Base-by-base conservation (phyloP, 1,140 invertebrate genomes). In the Drosophila kikkawai region DNA sequence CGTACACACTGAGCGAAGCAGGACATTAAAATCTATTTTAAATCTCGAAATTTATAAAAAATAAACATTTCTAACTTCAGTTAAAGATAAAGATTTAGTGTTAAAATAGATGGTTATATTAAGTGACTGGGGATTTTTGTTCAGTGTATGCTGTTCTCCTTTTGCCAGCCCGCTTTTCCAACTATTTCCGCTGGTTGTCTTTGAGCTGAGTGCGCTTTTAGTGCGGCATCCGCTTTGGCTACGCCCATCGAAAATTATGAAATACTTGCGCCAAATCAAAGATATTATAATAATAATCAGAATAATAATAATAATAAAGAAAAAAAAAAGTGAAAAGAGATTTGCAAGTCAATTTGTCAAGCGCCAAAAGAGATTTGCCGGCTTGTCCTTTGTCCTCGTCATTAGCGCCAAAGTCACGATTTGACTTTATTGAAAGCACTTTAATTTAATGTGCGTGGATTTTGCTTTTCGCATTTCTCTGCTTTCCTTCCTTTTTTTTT, bases 401-500 rank as follows among this genome's bases (percentile, higher is more conserved):
- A 90, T 90, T 90, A 90, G 85, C 71, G 82, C 60, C 75, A 77
- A 76, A 90, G 85, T 90, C 85, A 90, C 85, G 85, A 91, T 90
- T 90, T 71, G 86, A 90, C 86, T 85, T 90, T 91, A 90, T 90
- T 79, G 85, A 91, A 90, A 90, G 85, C 86, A 90, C 86, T 90
- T 90, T 80, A 90, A 85, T 90, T 90, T 90, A 90, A 90, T 90
- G 81, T 85, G 86, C 82, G 81, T 79, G 81, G 85, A 81, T 83
- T 88, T 85, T 79, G 78, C 77, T 63, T 76, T 58, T 67, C 22
- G 48, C 51, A 45, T 51, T 32, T 37, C 22, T 39, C 36, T 7
- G 36, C 41, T 41, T 39, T 42, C 11, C n/a, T 29, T 32, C n/a
- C n/a, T 34, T 36, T 47, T 67, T 58, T 61, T 83, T 80, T 75